phyloP scores from a whole-genome alignment of 2,797 vertebrate species.

The Novumbra hubbsi region DNA sequence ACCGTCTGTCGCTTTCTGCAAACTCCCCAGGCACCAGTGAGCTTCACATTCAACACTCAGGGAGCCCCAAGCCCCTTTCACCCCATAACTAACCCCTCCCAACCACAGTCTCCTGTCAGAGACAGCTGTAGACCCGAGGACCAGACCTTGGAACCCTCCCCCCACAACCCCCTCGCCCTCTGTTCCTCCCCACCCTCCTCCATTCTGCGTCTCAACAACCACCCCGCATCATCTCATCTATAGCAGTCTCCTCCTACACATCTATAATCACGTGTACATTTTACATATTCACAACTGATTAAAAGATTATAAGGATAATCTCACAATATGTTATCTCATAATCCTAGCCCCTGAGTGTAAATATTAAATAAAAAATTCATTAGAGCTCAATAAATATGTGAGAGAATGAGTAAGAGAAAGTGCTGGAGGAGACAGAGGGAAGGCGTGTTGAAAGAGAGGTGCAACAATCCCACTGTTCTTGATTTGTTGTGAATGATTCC shows the following conservation, averaged over 20 bases:
- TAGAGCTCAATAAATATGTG: slow-evolving; percentile 40
- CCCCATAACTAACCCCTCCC: background rate
- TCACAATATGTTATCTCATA: slow-evolving; percentile 38
- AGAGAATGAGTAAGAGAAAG: slow-evolving; percentile 1
- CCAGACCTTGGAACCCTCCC: background rate
- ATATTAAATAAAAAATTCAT: slow-evolving; percentile 34
- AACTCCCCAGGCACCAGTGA: background rate
- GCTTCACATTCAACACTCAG: background rate
- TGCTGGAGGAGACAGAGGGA: background rate
- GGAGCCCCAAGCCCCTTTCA: background rate
- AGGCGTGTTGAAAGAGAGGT: background rate
- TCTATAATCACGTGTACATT: slow-evolving; percentile 26
- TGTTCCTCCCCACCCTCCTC: background rate
- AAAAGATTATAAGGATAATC: slow-evolving; percentile 56
- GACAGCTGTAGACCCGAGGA: slow-evolving; percentile 9
- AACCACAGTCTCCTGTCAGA: background rate
- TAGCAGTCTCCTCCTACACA: slow-evolving; percentile 8
- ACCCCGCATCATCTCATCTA: background rate
- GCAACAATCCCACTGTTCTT: background rate
- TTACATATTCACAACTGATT: slow-evolving; percentile 56
- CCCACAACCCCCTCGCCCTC: background rate
- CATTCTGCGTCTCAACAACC: background rate
- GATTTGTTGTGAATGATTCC: background rate
- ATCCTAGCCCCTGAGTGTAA: slow-evolving; percentile 48
- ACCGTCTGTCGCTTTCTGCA: background rate